Evolutionary conservation across 2,888 invertebrate species (phyloP).

Genomic region (Serrognathus titanus): DNA sequence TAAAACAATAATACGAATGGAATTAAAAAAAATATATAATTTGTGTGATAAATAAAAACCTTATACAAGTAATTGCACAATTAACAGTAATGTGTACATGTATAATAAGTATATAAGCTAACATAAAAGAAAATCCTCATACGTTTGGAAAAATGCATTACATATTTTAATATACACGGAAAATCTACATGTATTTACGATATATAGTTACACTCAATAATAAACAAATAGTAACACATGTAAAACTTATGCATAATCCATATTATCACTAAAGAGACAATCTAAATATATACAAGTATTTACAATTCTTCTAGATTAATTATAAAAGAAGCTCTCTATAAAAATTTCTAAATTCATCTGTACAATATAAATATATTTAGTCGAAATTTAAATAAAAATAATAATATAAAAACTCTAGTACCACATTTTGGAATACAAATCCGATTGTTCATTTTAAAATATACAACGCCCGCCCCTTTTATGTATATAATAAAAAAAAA

Average conservation of each 20-base stretch:
- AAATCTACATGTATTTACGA: slow-evolving; percentile 3
- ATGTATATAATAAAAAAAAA: slow-evolving; percentile 4
- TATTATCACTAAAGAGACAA: not conserved
- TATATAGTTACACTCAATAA: slow-evolving; percentile 4
- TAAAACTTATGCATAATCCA: not conserved
- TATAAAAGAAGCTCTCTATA: slow-evolving; percentile 1
- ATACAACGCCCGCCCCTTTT: not conserved
- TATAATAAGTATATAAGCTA: slow-evolving; percentile 7
- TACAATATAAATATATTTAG: slow-evolving; percentile 31
- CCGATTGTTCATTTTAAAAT: not conserved
- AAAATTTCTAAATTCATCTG: slow-evolving; percentile 19
- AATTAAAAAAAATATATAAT: not conserved
- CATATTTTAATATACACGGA: slow-evolving; percentile 8
- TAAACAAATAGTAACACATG: slow-evolving; percentile 1
- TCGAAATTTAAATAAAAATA: slow-evolving; percentile 25
- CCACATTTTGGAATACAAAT: slow-evolving; percentile 9
- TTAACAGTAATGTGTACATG: slow-evolving; percentile 10
- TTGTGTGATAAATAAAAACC: slow-evolving; percentile 2
- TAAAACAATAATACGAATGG: not conserved
- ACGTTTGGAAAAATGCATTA: slow-evolving; percentile 9
- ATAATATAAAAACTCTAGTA: slow-evolving; percentile 22
- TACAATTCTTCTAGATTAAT: slow-evolving; percentile 4
- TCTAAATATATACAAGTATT: slow-evolving; percentile 6
- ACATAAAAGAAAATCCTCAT: slow-evolving; percentile 2
- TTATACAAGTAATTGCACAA: slow-evolving; percentile 13